Base-by-base conservation (phyloP, 2,888 invertebrate genomes). In the Palloptera scutellata region DNA sequence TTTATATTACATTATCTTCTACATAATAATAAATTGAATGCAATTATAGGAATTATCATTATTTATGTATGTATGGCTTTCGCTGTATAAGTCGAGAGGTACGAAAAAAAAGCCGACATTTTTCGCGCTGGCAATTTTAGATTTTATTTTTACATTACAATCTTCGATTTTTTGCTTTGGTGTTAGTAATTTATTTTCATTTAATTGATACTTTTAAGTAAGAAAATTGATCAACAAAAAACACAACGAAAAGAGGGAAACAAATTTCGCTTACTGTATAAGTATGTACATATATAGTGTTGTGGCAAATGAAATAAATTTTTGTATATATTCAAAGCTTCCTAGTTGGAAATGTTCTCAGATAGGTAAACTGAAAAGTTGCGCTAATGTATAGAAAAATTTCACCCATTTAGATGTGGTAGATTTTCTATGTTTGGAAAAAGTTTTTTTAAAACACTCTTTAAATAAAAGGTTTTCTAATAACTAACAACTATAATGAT, bases 1-100 rank as follows among this genome's bases (percentile, higher is more conserved):
- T 83, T 84, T 83, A 81, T 81, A 78, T 78, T 75, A 78, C 78
- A 84, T 81, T 83, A 83, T 83, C 83, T 81, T 77, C 78, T 80
- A 79, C 79, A 83, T 84, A 81, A 82, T 84, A 83, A 83, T 84
- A 84, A 84, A 83, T 83, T 81, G 83, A 80, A 77, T 82, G 83
- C 83, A 84, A 83, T 83, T 83, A 83, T 82, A 80, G 82, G 82
- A 80, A 83, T 84, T 84, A 84, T 83, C 83, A 81, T 84, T 84
- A 83, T 83, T 83, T 83, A 83, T 84, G 64, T 59, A 52, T 59
- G 80, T n/a, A n/a, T n/a, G n/a, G n/a, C n/a, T n/a, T n/a, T n/a
- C n/a, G 84, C 81, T 20, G n/a, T 55, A 40, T 55, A 55, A 20
- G 30, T 40, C 20, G 19, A 20, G 17, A 41, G 51, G 19, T 20